Percentiles rank a stretch among this genome's conserved stretches.
Evolutionary conservation across 1,140 invertebrate species (phyloP).

Genomic region (Drosophila seguyi): DNA sequence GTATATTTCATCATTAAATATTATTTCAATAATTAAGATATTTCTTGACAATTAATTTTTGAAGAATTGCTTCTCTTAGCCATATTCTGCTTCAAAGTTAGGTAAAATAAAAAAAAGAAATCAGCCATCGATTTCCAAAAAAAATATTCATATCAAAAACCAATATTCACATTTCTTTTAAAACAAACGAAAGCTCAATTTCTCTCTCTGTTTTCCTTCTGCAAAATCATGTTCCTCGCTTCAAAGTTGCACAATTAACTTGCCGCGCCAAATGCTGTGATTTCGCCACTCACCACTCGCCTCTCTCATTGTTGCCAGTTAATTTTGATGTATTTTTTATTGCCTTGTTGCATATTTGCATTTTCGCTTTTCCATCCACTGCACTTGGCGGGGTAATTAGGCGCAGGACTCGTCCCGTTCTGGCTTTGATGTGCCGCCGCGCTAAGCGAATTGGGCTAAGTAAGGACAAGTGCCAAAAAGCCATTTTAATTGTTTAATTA

Average conservation of each 20-base stretch:
- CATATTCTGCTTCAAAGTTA: too few relatives aligned
- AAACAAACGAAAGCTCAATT: background rate
- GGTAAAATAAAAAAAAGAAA: background rate
- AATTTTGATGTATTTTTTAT: constrained; percentile 57
- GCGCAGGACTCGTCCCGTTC: constrained; percentile 14
- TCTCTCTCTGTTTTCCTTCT: constrained; percentile 1
- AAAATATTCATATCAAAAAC: background rate
- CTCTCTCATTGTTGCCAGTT: constrained; percentile 47
- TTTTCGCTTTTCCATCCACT: constrained; percentile 32
- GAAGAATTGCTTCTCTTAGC: too few relatives aligned
- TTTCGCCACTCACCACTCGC: constrained; percentile 21
- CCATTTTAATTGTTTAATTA: constrained; percentile 60
- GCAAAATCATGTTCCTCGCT: constrained; percentile 1
- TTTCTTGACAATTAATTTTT: too few relatives aligned
- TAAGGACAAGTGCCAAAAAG: constrained; percentile 42
- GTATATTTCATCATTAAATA: too few relatives aligned
- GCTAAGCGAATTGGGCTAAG: constrained; percentile 41
- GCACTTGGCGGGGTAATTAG: constrained; percentile 57
- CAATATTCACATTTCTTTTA: rapidly evolving
- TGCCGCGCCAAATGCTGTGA: constrained; percentile 36
- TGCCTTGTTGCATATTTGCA: constrained; percentile 47
- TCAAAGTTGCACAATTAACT: constrained; percentile 57
- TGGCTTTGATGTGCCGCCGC: constrained; percentile 46
- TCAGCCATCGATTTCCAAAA: background rate
- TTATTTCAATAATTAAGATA: too few relatives aligned